A percentile compares a stretch with the other conserved stretches of the same genome.
Conservation (phyloP, 2,888 invertebrate species). For the Syrphus vitripennis region DNA sequence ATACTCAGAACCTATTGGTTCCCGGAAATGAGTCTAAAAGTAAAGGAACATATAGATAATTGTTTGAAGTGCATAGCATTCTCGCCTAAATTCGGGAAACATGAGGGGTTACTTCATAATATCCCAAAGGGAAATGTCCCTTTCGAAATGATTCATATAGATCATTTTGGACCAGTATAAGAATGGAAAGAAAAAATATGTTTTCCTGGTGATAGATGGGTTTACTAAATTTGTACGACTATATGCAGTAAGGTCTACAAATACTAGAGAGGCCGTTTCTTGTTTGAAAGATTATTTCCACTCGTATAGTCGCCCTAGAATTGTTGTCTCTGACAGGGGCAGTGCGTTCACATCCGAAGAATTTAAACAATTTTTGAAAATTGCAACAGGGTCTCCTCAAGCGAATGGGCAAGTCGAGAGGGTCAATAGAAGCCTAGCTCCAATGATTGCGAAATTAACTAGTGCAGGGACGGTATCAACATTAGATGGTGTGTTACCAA, state of each 20-base stretch:
- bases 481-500: neutral
- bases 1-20: slow-evolving; percentile 42
- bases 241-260: slow-evolving; percentile 9
- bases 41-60: slow-evolving; percentile 21
- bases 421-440: slow-evolving; percentile 11
- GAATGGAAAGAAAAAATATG: slow-evolving; percentile 26
- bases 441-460: slow-evolving; percentile 13
- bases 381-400: slow-evolving; percentile 10
- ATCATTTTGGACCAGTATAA: slow-evolving; percentile 45
- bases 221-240: slow-evolving; percentile 51
- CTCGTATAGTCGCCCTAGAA: neutral
- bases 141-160: slow-evolving; percentile 34
- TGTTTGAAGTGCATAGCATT: slow-evolving; percentile 46
- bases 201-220: slow-evolving; percentile 29
- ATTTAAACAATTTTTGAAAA: neutral
- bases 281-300: neutral
- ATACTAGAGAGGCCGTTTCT: slow-evolving; percentile 72
- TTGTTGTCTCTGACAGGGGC: slow-evolving; percentile 14
- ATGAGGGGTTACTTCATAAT: slow-evolving; percentile 73
- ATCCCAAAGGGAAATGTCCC: slow-evolving; percentile 54
- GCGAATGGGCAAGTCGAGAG: slow-evolving; percentile 13
- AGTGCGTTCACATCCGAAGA: neutral
- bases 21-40: slow-evolving; percentile 19
- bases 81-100: slow-evolving; percentile 13
- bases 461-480: neutral